A percentile compares a stretch with the other conserved stretches of the same genome.
Evolutionary conservation across 2,113 vertebrate species (phyloP).

Genomic region (Furnarius figulus): DNA sequence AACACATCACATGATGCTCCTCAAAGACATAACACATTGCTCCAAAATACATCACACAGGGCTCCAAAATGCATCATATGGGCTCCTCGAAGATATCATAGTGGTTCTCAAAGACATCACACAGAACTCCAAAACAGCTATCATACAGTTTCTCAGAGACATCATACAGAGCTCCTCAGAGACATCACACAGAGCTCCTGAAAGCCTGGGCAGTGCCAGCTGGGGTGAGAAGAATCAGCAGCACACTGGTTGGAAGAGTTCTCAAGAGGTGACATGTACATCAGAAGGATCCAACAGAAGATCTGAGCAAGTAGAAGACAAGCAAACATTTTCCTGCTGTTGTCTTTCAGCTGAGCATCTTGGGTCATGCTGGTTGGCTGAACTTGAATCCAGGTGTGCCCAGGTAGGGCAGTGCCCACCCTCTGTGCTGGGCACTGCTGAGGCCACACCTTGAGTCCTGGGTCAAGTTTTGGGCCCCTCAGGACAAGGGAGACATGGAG

Average conservation of each 20-base stretch:
- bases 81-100: no score
- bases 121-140: no score
- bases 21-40: no score
- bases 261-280: background rate
- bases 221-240: background rate
- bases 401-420: background rate
- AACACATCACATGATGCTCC: no score
- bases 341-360: background rate
- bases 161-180: no score
- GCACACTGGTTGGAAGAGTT: background rate
- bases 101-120: background rate
- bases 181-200: background rate
- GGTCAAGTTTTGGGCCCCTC: background rate
- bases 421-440: background rate
- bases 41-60: no score
- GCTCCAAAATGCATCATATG: no score
- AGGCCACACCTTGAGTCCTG: background rate
- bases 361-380: background rate
- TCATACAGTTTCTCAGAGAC: no score
- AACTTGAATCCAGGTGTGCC: background rate
- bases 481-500: background rate
- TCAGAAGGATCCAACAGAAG: background rate
- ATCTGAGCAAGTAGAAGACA: accelerated
- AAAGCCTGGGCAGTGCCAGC: background rate
- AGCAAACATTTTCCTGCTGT: background rate